Conservation (phyloP, 92 coral and sea anemone genomes). For the Epizoanthus stellaris region DNA sequence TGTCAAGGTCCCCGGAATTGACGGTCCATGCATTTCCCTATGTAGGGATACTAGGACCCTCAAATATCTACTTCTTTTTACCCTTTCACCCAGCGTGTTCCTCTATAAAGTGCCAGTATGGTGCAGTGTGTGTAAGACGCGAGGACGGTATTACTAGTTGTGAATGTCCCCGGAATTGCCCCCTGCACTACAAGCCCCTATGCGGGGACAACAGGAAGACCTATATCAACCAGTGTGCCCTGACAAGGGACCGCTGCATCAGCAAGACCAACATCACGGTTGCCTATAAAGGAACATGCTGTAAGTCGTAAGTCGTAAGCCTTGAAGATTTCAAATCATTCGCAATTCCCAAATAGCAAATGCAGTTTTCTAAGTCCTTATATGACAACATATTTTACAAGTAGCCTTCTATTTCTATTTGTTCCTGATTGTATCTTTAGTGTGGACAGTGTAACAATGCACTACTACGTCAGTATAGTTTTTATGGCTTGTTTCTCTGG, state of each 20-base stretch:
- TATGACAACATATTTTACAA: no score
- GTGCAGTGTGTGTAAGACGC: slow-evolving; percentile 80
- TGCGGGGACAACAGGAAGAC: slow-evolving; percentile 94
- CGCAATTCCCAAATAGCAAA: no score
- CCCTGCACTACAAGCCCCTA: slow-evolving; percentile 78
- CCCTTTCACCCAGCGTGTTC: slow-evolving; percentile 68
- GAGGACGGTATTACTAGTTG: slow-evolving; percentile 88
- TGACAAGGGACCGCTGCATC: slow-evolving; percentile 82
- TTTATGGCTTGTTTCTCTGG: no score
- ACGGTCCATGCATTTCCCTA: neutral
- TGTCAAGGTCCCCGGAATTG: no score
- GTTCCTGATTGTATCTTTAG: no score
- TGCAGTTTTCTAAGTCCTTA: no score
- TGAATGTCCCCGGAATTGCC: slow-evolving; percentile 83
- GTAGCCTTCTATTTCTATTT: no score
- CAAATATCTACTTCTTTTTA: neutral
- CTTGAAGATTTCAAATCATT: neutral
- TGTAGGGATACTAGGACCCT: neutral
- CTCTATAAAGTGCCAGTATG: slow-evolving; percentile 64
- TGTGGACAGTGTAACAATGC: no score
- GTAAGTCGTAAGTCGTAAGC: slow-evolving; percentile 81
- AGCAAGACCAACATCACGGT: slow-evolving; percentile 57
- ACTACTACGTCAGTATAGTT: no score
- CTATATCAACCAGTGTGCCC: slow-evolving; percentile 86
- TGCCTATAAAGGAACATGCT: slow-evolving; percentile 81